Evolutionary conservation across 2,797 vertebrate genomes (phyloP).

Genomic region (Tenualosa ilisha): DNA sequence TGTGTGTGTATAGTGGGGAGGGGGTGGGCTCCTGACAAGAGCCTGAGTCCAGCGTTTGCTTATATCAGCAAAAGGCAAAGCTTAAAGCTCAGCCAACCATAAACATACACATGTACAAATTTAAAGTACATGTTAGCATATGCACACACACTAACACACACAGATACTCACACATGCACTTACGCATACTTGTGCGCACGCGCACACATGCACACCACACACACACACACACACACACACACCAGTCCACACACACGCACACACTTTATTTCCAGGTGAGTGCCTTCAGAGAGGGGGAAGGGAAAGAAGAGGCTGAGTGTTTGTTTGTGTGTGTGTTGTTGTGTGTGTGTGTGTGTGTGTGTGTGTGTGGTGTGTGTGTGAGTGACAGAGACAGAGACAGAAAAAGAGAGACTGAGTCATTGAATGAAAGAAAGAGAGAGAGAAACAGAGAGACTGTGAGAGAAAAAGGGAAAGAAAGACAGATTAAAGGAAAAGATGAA

Average conservation of each 20-base stretch:
- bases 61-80: not conserved
- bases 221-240: not conserved
- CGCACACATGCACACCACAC: not conserved
- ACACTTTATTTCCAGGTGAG: constrained; percentile 2
- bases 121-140: not conserved
- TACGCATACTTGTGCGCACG: no score
- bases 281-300: not conserved
- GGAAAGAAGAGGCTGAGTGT: not conserved
- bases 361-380: not conserved
- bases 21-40: not conserved
- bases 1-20: not conserved
- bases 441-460: not conserved
- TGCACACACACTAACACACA: not conserved
- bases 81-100: not conserved
- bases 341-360: not conserved
- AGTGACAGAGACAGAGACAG: not conserved
- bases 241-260: not conserved
- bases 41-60: not conserved
- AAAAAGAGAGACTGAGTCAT: not conserved
- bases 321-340: no score
- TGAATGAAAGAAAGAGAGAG: not conserved
- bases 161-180: not conserved
- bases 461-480: not conserved
- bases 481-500: not conserved
- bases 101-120: not conserved